Evolutionary conservation across 1,140 invertebrate genomes (phyloP).

Genomic region (Drosophila pachea): DNA sequence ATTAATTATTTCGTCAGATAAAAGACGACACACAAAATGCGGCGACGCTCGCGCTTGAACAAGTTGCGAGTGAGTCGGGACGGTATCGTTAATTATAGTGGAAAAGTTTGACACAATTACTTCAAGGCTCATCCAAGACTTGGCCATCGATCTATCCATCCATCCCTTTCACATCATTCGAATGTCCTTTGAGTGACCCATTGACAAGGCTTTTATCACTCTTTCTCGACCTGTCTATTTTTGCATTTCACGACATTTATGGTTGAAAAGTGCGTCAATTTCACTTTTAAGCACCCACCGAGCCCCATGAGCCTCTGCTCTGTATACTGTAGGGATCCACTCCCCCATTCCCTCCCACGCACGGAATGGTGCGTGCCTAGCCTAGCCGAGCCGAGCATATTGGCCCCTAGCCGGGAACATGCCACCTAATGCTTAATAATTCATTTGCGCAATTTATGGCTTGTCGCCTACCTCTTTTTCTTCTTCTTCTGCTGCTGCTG

Average conservation of each 20-base stretch:
- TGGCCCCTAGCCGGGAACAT: constrained; percentile 9
- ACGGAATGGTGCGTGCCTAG: constrained; percentile 44
- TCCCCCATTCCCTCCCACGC: constrained; percentile 17
- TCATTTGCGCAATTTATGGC: constrained; percentile 74
- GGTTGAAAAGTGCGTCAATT: constrained; percentile 42
- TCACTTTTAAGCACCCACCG: constrained; percentile 32
- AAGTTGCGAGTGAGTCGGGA: no score
- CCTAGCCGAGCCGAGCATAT: background rate
- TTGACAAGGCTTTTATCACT: constrained; percentile 4
- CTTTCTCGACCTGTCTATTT: constrained; percentile 41
- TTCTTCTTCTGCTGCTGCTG: constrained; percentile 5
- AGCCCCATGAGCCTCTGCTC: background rate
- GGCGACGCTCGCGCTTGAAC: no score
- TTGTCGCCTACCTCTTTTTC: constrained; percentile 6
- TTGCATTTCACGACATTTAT: constrained; percentile 35
- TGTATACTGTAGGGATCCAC: background rate
- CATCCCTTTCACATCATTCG: constrained; percentile 4
- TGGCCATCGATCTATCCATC: background rate
- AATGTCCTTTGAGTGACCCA: constrained; percentile 60
- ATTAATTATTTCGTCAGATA: background rate
- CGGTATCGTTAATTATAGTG: no score
- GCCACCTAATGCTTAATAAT: constrained; percentile 57
- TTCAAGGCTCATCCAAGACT: no score
- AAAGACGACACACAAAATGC: no score
- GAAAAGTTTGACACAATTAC: no score